These are phyloP conservation scores for Platyscapa corneri DNA, from an alignment of 1,140 invertebrate genomes.

Conservation along the genomic window DNA sequence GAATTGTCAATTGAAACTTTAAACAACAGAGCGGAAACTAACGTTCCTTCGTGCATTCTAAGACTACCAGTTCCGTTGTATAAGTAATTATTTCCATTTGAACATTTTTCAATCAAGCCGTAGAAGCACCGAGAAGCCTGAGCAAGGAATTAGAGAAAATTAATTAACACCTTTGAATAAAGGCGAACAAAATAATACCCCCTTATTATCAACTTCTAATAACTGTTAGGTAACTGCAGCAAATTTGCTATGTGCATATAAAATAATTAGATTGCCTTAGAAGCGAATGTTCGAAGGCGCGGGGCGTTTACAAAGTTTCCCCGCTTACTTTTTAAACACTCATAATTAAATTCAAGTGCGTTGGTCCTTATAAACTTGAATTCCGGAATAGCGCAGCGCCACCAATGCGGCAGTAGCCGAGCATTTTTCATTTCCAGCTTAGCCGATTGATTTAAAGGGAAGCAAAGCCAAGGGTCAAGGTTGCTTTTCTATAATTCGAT, in stretches of 20 bases:
- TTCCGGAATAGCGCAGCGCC: neutral
- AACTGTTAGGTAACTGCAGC: neutral
- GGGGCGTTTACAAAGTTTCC: neutral
- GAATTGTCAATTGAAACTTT: too few species aligned
- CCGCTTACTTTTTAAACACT: neutral
- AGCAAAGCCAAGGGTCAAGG: neutral
- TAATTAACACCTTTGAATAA: neutral
- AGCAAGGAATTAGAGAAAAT: neutral
- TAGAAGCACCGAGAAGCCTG: neutral
- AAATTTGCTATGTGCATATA: neutral
- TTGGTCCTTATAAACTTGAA: neutral
- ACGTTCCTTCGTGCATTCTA: neutral
- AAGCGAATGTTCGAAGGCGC: too few species aligned
- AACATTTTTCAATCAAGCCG: neutral
- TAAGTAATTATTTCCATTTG: neutral
- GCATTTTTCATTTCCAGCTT: neutral
- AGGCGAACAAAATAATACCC: neutral
- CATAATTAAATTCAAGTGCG: neutral
- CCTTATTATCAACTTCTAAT: neutral
- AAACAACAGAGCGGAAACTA: too few species aligned
- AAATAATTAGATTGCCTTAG: neutral
- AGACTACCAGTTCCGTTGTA: neutral
- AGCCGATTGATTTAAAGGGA: neutral
- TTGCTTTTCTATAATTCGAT: neutral
- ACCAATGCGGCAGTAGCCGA: neutral